A percentile compares a stretch with the other conserved stretches of the same genome.
Conservation (phyloP, 2,888 invertebrate species). For the Euproctis similis region DNA sequence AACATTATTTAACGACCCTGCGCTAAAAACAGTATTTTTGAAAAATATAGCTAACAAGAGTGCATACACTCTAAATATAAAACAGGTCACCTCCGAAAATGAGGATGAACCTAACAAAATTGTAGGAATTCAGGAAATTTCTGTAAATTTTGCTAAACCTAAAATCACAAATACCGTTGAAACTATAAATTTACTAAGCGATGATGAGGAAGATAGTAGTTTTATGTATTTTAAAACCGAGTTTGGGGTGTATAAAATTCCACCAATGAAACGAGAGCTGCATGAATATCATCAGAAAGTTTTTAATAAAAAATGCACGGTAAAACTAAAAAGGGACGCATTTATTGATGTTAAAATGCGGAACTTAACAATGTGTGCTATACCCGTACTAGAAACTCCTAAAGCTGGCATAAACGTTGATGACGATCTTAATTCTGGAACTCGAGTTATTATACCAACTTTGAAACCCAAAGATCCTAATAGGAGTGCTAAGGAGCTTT, state of each 20-base stretch:
- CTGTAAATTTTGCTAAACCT: conserved; percentile 9
- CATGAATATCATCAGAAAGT: conserved; percentile 40
- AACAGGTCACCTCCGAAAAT: conserved; percentile 29
- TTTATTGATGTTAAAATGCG: too few species aligned
- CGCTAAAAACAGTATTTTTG: conserved; percentile 36
- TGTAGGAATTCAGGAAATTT: conserved; percentile 29
- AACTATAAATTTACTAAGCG: conserved; percentile 56
- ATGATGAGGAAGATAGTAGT: conserved; percentile 45
- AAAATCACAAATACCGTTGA: conserved; percentile 23
- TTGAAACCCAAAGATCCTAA: too few species aligned
- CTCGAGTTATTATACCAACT: neutral
- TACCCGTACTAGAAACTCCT: too few species aligned
- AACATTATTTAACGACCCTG: conserved; percentile 40
- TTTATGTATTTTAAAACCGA: conserved; percentile 36
- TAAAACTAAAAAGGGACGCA: conserved; percentile 30
- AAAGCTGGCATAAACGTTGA: neutral
- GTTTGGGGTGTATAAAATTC: conserved; percentile 42
- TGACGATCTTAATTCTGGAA: neutral
- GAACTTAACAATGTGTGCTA: too few species aligned
- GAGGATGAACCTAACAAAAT: conserved; percentile 20
- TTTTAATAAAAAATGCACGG: conserved; percentile 40
- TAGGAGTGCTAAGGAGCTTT: too few species aligned
- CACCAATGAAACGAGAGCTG: conserved; percentile 21
- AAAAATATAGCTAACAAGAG: conserved; percentile 30
- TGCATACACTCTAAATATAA: conserved; percentile 45